Evolutionary conservation across 2,113 vertebrate genomes (phyloP), one percentile per base, ranked within the genome.

Genomic region (Myanophis thanlyinensis): DNA sequence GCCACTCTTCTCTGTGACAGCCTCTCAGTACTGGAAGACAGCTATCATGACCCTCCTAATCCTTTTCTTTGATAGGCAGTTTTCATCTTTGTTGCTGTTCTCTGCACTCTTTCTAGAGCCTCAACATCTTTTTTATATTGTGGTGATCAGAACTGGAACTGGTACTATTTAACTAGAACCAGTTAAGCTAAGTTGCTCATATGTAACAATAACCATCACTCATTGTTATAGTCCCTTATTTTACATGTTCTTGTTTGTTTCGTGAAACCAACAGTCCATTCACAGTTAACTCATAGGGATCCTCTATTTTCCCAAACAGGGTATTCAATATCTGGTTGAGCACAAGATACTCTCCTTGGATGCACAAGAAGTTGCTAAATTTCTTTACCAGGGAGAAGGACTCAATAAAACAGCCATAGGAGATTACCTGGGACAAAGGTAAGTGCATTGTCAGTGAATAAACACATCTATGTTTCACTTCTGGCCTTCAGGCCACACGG

Each of bases 321-420:
- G 99, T 2, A 98, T 99, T 85, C 97, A 97, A 92, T 99, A 98
- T 90, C 97, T 99, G 94, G 98, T 86, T 12, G 98, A 98, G 35
- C 98, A 98, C 2, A 97, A 98, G 56, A 94, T 99, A 13, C 94
- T 99, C 95, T 97, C 98, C 7, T 93, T 97, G 56, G 91, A 96
- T 0, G 95, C 97, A 18, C 97, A 96, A 40, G 96, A 97, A 53
- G 98, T 99, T 0, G 99, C 99, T 4, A 98, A 95, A 92, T 99
- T 99, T 96, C 98, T 99, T 49, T 98, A 99, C 97, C 99, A 99
- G 93, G 99, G 99, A 5, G 99, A 99, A 93, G 99, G 99, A 27
- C 98, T 99, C 95, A 99, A 98, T 97, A 99, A 99, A 97, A 98
- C 98, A 0, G 99, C 99, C 92, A 99, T 99, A 1, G 99, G 99